Conservation (phyloP, 2,888 invertebrate species). For the Campaea margaritaria region DNA sequence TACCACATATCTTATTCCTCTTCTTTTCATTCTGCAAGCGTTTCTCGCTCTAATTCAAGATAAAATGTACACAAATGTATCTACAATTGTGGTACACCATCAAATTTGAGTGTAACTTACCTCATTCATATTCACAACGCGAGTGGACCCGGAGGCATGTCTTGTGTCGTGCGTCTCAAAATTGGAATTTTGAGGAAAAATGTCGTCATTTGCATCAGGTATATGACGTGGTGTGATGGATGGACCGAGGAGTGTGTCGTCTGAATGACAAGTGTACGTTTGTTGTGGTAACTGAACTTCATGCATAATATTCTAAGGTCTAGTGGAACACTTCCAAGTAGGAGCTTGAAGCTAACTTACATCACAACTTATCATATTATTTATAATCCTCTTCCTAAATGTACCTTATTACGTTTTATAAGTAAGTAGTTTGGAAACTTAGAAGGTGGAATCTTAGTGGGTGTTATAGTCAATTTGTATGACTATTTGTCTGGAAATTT, state of each 20-base stretch:
- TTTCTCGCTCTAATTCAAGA: too few species aligned
- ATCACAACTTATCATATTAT: too few species aligned
- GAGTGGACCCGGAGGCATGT: constrained; percentile 37
- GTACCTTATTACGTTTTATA: too few species aligned
- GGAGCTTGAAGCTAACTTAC: too few species aligned
- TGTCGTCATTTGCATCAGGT: constrained; percentile 59
- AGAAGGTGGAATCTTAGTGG: too few species aligned
- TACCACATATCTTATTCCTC: too few species aligned
- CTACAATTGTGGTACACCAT: constrained; percentile 6
- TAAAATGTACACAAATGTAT: background rate
- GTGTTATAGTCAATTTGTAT: too few species aligned
- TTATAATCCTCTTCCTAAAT: too few species aligned
- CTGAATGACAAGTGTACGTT: constrained; percentile 8
- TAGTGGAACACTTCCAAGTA: background rate
- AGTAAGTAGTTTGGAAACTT: too few species aligned
- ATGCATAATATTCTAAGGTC: background rate
- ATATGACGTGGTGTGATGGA: constrained; percentile 35
- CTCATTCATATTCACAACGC: constrained; percentile 57
- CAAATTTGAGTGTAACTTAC: constrained; percentile 22
- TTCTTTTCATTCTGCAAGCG: too few species aligned
- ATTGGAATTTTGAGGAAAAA: constrained; percentile 54
- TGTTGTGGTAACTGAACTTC: background rate
- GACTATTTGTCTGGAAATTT: too few species aligned
- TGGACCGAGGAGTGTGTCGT: constrained; percentile 12
- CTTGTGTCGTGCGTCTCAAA: constrained; percentile 57